Base-by-base conservation (phyloP, 2,888 invertebrate genomes). In the Eretmocerus hayati region DNA sequence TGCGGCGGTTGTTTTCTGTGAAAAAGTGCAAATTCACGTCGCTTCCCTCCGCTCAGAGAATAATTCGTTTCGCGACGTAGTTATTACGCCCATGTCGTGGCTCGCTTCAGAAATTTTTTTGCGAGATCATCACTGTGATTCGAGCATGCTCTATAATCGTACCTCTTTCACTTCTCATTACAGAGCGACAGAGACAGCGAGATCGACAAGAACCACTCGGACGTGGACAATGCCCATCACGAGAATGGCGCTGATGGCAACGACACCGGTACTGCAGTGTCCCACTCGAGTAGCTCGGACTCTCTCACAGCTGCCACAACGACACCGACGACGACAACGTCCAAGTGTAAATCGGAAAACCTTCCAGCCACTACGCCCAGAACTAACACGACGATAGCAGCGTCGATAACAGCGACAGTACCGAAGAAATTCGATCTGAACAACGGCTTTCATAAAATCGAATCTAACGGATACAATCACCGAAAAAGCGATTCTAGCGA, bases 401-500 rank as follows among this genome's bases (percentile, higher is more conserved):
- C 40, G 23, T 30, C 31, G 30, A 20, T 33, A 31, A 33, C 15
- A 26, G 22, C 18, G 22, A 19, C 11, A 21, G 21, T 23, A 39
- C 22, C 38, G 48, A 47, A 18, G 47, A 46, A 47, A 6, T 26
- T 42, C 6, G 16, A 20, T n/a, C 33, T 50, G 42, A 67, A 58
- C 15, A 65, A 67, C 48, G 63, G 64, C 13, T 67, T 66, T 48
- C 63, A 61, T 44, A 62, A 59, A 31, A 62, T 59, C 60, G 26
- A 13, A 6, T 2, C 21, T 4, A 15, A 75, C 74, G 48, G 72
- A 59, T 49, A 57, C 57, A 30, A 8, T 18, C 32, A n/a, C n/a
- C 5, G 18, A 15, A 30, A 8, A 13, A 37, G 36, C 18, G 62
- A 77, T 69, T 69, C 79, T 71, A 83, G 84, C 73, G 83, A 84